Evolutionary conservation across 2,888 invertebrate species (phyloP).

Genomic region (Brassicogethes aeneus): DNA sequence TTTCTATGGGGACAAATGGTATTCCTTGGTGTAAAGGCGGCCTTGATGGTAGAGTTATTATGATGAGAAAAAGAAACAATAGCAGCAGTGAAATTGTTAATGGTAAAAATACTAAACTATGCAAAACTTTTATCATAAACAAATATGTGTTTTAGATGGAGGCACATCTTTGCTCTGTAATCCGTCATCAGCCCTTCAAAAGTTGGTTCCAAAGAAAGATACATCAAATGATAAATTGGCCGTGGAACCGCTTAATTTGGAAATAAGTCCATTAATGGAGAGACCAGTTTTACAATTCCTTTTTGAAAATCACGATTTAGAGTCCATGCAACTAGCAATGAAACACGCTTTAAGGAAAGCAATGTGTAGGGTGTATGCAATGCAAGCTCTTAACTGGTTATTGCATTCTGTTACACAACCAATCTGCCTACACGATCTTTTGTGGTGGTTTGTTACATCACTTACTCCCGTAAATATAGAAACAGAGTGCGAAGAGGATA

Average conservation of each 20-base stretch:
- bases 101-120: too few species aligned
- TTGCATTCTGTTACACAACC: conserved; percentile 86
- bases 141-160: conserved; percentile 47
- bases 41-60: conserved; percentile 48
- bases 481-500: conserved; percentile 49
- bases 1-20: conserved; percentile 72
- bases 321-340: conserved; percentile 76
- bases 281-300: conserved; percentile 86
- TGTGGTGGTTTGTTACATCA: conserved; percentile 94
- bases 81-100: conserved; percentile 57
- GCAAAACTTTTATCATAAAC: conserved; percentile 8
- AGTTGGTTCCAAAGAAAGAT: conserved; percentile 61
- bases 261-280: conserved; percentile 20
- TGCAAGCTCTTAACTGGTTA: conserved; percentile 95
- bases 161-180: conserved; percentile 78
- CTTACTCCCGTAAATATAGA: conserved; percentile 52
- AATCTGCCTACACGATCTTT: conserved; percentile 83
- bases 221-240: conserved; percentile 29
- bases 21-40: conserved; percentile 52
- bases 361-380: conserved; percentile 74
- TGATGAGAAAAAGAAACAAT: conserved; percentile 59
- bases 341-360: conserved; percentile 76
- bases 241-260: neutral
- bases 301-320: conserved; percentile 75
- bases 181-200: conserved; percentile 80